Evolutionary conservation across 2,888 invertebrate genomes (phyloP).

Genomic region (Tyria jacobaeae): DNA sequence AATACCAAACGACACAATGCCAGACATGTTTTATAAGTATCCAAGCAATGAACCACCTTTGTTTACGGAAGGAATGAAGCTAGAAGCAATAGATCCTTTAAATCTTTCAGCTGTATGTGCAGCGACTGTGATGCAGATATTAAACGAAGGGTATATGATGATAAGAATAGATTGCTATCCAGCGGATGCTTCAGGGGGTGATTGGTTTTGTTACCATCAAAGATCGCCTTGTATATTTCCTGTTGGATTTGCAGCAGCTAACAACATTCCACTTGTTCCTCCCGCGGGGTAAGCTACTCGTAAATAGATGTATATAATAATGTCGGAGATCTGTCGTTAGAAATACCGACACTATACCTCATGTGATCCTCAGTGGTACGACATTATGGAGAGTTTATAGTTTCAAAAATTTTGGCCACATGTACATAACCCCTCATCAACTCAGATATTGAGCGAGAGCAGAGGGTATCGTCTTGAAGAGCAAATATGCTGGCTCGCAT

Average conservation of each 20-base stretch:
- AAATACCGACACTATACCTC: too few species aligned
- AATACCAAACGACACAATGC: conserved; percentile 92
- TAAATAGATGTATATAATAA: too few species aligned
- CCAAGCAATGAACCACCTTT: conserved; percentile 83
- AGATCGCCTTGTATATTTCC: conserved; percentile 98
- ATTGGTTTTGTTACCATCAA: conserved; percentile 99
- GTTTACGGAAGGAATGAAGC: conserved; percentile 95
- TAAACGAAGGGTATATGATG: conserved; percentile 97
- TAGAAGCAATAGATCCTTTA: conserved; percentile 98
- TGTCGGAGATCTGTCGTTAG: too few species aligned
- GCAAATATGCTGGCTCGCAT: too few species aligned
- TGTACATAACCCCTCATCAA: too few species aligned
- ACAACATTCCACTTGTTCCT: conserved; percentile 94
- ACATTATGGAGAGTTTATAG: too few species aligned
- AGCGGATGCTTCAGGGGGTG: conserved; percentile 93
- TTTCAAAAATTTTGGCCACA: too few species aligned
- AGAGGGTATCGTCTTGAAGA: too few species aligned
- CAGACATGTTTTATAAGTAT: conserved; percentile 91
- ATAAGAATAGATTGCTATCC: conserved; percentile 97
- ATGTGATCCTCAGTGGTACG: too few species aligned
- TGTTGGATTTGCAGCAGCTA: conserved; percentile 95
- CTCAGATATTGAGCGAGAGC: too few species aligned
- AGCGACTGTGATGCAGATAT: conserved; percentile 97
- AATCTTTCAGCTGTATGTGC: conserved; percentile 98
- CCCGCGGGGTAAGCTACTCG: conserved; percentile 87